Base-by-base conservation (phyloP, 1,140 invertebrate species). In the Pseudomyrmex flavicornis region DNA sequence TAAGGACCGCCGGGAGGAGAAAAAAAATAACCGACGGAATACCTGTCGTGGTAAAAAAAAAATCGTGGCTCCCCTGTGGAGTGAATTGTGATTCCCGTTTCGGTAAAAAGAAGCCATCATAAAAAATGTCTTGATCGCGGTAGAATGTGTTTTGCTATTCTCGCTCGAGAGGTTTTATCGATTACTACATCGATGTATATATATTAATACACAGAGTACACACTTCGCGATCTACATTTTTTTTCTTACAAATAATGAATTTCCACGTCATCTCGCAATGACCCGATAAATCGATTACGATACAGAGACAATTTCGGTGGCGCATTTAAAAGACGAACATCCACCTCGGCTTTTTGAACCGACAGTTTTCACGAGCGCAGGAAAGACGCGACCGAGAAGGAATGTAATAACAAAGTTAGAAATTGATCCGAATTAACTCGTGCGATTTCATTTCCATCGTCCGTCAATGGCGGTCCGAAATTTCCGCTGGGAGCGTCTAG, bases 391-490 rank as follows among this genome's bases (percentile, higher is more conserved):
- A 79, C 17, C 20, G 20, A 82, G 35, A 35, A 35, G 61, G n/a
- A 61, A 46, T 66, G 79, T 86, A 87, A 87, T 73, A 82, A 50
- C 85, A 12, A 68, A 82, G 86, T 88, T 86, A 56, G 82, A 84
- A 84, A 88, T 88, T 82, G 85, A 88, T 87, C 74, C 82, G 85
- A 84, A 84, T 88, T 88, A 88, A 87, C 85, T 77, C 69, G 85
- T 35, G 35, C 82, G 85, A 87, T 86, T 83, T 88, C 85, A 87
- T 87, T 87, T 87, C 85, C 86, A 87, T 54, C 82, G 74, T 79
- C 82, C 72, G 52, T 70, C 50, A 17, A 75, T 70, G 80, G 74
- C 58, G 80, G 69, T 70, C 72, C 74, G 82, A 88, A 88, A 88
- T 87, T 88, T 86, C 79, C 75, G 66, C 50, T 59, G 76, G 68